Evolutionary conservation across 2,113 vertebrate genomes (phyloP), one percentile per base, ranked within the genome.

Genomic region (Aegotheles bennettii): DNA sequence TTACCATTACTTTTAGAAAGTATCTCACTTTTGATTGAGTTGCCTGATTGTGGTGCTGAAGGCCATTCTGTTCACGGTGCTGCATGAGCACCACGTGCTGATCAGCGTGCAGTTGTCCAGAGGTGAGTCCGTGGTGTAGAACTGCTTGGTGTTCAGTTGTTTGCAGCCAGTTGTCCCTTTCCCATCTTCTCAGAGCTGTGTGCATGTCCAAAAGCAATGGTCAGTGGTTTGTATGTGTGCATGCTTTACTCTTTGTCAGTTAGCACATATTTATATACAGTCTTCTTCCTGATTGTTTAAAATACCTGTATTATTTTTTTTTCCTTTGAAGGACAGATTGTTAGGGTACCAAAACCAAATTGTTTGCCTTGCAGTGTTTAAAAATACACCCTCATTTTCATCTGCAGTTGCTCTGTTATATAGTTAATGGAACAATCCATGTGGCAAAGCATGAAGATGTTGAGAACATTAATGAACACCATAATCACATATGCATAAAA

Each of bases 401-500:
- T 73, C 36, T 57, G 25, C 24, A 21, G 14, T 75, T 82, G 21
- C 20, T 86, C 36, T 70, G 36, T 77, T 89, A 63, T 19, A 6
- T 43, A 50, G 9, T 78, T 85, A 53, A 24, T 68, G 29, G 15
- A 64, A 29, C 36, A 21, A 79, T 65, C 57, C 25, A 40, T 16
- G 29, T 76, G 24, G 36, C 25, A 61, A 89, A 35, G 16, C 40
- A 14, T 11, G 16, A 56, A 79, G 54, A 12, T 12, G 7, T 16
- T 74, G 40, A 63, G 81, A 77, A 38, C 33, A 19, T 16, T 28
- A 47, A 12, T n/a, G 19, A 85, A 26, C 13, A 4, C 31, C 7
- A 9, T 19, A 59, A 70, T 33, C n/a, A 38, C 2, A 0, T n/a
- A 8, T 1, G 20, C 1, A 0, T 84, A 25, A 68, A 59, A 68